These are phyloP conservation scores for Deilephila porcellus DNA, from an alignment of 2,888 invertebrate genomes.

Conservation along the genomic window DNA sequence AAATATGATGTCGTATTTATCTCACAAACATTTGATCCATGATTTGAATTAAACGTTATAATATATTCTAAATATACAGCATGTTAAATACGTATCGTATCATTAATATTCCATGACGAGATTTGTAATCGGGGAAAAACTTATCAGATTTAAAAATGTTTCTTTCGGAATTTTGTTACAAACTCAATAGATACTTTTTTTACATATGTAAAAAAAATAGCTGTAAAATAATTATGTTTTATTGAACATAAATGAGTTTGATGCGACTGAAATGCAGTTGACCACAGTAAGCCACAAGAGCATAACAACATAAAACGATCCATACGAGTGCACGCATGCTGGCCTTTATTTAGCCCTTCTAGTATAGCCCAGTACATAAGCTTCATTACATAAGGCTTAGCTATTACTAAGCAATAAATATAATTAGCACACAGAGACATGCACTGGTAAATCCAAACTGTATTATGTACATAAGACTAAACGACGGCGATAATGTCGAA, in stretches of 20 bases:
- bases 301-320: not conserved
- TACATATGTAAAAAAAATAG: too few relatives aligned
- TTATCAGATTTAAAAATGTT: too few relatives aligned
- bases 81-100: too few relatives aligned
- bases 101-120: too few relatives aligned
- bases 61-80: too few relatives aligned
- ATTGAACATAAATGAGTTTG: not conserved
- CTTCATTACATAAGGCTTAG: not conserved
- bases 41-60: too few relatives aligned
- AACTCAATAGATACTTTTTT: too few relatives aligned
- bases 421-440: not conserved
- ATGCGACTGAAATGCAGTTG: not conserved
- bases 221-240: too few relatives aligned
- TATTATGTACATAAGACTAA: not conserved
- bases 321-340: not conserved
- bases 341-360: not conserved
- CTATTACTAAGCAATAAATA: not conserved
- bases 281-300: not conserved
- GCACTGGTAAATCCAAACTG: not conserved
- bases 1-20: not conserved
- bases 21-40: not conserved
- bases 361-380: too few relatives aligned
- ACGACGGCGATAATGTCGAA: not conserved
- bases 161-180: too few relatives aligned
- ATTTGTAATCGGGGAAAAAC: too few relatives aligned